Conservation (phyloP, 2,113 vertebrate species). For the Verasper variegatus region DNA sequence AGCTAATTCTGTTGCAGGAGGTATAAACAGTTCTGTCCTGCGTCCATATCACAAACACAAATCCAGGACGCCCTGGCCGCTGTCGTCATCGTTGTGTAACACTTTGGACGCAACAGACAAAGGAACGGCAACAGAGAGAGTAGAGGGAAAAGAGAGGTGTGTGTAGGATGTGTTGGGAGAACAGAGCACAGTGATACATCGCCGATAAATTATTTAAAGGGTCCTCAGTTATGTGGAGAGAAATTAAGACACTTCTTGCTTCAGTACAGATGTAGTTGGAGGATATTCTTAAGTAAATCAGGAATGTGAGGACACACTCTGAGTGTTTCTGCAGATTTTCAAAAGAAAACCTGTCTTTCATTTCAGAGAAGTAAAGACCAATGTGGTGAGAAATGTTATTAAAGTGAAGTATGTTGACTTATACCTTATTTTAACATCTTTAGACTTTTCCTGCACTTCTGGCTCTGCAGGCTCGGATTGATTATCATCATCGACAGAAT, state of each 20-base stretch:
- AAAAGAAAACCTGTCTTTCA: not conserved
- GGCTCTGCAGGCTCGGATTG: not conserved
- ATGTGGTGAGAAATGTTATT: not conserved
- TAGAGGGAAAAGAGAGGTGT: constrained; percentile 10
- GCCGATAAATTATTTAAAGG: constrained; percentile 66
- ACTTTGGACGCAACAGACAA: constrained; percentile 54
- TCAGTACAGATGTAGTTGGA: constrained; percentile 6
- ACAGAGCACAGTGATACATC: constrained; percentile 55
- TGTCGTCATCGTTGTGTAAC: constrained; percentile 59
- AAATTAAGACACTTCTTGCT: constrained; percentile 35
- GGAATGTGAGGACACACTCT: constrained; percentile 1
- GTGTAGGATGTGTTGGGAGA: constrained; percentile 64
- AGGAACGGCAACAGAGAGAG: constrained; percentile 32
- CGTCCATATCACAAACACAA: constrained; percentile 36
- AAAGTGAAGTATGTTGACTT: not conserved
- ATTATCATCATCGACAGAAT: no score
- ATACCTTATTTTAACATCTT: not conserved
- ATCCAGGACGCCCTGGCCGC: constrained; percentile 25
- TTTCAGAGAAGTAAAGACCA: not conserved
- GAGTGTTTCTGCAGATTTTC: constrained; percentile 2
- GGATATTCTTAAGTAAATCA: constrained; percentile 28
- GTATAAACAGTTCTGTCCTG: constrained; percentile 49
- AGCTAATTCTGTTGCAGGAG: constrained; percentile 58
- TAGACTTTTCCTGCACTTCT: not conserved
- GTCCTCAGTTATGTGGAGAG: constrained; percentile 43